Conservation (phyloP, 2,797 vertebrate genomes). For the Oreortyx pictus region DNA sequence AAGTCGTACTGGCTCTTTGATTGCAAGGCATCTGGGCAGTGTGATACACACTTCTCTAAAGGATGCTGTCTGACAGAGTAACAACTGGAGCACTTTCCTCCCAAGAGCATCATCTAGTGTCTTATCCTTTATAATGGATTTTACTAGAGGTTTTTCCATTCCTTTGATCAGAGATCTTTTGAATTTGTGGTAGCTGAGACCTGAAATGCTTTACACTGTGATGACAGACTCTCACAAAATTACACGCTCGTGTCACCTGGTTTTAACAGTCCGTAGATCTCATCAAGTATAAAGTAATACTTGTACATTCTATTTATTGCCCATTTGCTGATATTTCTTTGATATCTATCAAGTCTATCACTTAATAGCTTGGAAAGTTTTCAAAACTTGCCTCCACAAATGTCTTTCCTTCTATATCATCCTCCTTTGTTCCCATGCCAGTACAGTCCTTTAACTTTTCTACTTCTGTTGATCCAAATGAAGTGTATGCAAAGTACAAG, state of each 20-base stretch:
- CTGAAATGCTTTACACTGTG: not conserved
- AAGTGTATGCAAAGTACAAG: not conserved
- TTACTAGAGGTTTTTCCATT: not conserved
- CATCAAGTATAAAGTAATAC: not conserved
- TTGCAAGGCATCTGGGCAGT: not conserved
- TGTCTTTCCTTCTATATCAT: not conserved
- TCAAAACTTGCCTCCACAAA: not conserved
- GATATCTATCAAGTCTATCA: not conserved
- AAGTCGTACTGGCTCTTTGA: constrained; percentile 10
- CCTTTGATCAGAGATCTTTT: not conserved
- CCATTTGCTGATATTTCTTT: not conserved
- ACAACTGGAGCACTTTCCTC: not conserved
- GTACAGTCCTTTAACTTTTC: not conserved
- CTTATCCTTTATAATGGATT: not conserved
- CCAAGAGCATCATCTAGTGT: not conserved
- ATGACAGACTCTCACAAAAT: not conserved
- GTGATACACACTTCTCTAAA: not conserved
- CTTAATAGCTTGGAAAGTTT: not conserved
- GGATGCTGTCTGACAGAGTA: not conserved
- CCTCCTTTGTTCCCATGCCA: not conserved
- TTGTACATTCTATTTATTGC: not conserved
- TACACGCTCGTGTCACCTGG: not conserved
- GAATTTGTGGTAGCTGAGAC: not conserved
- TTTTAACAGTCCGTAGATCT: accelerated
- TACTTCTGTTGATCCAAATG: not conserved